Conservation (phyloP, 2,888 invertebrate species). For the Diaperis boleti region DNA sequence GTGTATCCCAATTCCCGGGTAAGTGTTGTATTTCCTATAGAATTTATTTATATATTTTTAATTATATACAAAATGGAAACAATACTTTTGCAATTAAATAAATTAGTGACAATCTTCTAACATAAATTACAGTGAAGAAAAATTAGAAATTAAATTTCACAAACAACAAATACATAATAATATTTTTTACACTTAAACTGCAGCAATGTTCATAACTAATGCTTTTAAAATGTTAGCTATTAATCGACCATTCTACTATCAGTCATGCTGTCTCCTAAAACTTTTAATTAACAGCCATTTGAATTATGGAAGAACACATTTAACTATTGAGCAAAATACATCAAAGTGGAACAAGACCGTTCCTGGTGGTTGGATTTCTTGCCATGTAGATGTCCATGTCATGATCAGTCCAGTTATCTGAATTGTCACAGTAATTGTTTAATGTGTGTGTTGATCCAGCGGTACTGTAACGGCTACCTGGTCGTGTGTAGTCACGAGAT, state of each 20-base stretch:
- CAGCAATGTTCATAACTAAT: too few species aligned
- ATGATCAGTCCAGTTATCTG: constrained; percentile 94
- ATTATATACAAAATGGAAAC: constrained; percentile 19
- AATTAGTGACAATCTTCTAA: constrained; percentile 5
- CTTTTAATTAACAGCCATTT: constrained; percentile 24
- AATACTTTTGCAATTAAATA: constrained; percentile 8
- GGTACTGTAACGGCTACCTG: constrained; percentile 82
- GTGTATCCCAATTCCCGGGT: constrained; percentile 84
- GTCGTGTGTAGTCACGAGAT: constrained; percentile 78
- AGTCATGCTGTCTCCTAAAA: constrained; percentile 15
- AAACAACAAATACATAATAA: background rate
- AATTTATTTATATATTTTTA: constrained; percentile 16
- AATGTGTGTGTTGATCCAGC: constrained; percentile 86
- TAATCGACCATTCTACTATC: constrained; percentile 24
- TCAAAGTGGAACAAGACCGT: constrained; percentile 85
- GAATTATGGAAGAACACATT: constrained; percentile 21
- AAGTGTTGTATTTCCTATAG: constrained; percentile 69
- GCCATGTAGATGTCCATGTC: constrained; percentile 97
- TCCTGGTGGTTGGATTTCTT: constrained; percentile 87
- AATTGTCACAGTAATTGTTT: constrained; percentile 89
- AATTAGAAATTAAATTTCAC: background rate
- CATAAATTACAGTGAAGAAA: background rate
- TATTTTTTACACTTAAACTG: too few species aligned
- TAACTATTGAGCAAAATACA: constrained; percentile 41
- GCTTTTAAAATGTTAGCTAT: background rate